These are phyloP conservation scores for Agriopis aurantiaria DNA, from an alignment of 2,888 invertebrate genomes.

Conservation along the genomic window DNA sequence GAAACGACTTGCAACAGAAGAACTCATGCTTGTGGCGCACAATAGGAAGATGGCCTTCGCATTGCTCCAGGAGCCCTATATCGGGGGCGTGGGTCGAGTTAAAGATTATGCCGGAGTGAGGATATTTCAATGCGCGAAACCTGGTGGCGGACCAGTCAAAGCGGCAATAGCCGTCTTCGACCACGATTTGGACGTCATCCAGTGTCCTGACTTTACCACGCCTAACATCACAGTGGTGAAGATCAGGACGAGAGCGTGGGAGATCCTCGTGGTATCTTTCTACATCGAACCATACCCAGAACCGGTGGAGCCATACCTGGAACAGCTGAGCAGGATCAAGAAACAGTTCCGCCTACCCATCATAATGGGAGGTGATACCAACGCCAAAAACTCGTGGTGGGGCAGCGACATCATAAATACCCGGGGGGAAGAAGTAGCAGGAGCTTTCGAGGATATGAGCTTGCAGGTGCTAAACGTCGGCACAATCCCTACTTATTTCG, in stretches of 20 bases:
- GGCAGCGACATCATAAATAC: not conserved
- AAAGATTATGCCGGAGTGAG: not conserved
- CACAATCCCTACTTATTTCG: conserved; percentile 38
- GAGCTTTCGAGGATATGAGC: not conserved
- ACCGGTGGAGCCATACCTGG: not conserved
- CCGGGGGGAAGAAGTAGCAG: conserved; percentile 30
- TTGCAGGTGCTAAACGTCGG: too few species aligned
- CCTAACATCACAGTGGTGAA: not conserved
- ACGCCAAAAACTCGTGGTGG: conserved; percentile 9
- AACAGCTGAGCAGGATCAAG: not conserved
- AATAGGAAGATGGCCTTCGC: not conserved
- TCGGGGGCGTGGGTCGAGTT: not conserved
- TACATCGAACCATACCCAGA: not conserved
- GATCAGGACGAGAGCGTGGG: not conserved
- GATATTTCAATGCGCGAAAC: not conserved
- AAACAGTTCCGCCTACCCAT: not conserved
- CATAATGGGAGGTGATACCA: conserved; percentile 5
- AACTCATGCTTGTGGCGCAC: not conserved
- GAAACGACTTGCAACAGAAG: not conserved
- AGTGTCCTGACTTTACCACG: not conserved
- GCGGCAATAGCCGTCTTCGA: not conserved
- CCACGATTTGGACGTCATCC: not conserved
- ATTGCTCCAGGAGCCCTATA: conserved; percentile 9
- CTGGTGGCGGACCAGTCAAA: not conserved
- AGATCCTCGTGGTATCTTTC: not conserved